Conservation (phyloP, 2,797 vertebrate species). For the Mareca penelope region DNA sequence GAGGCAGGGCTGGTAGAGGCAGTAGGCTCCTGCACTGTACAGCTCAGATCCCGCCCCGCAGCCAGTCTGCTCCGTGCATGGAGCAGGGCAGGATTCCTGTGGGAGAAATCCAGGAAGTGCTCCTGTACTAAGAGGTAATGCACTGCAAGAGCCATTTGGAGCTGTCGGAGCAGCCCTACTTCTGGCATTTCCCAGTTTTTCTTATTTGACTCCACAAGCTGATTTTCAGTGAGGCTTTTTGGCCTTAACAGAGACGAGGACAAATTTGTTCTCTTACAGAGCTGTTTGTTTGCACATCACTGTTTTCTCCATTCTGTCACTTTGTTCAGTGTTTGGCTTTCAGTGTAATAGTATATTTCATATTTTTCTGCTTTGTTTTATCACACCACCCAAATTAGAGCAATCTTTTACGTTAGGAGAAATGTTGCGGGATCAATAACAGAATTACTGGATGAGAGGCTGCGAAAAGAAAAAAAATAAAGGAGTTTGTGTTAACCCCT, state of each 20-base stretch:
- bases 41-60: not conserved
- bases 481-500: not conserved
- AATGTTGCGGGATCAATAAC: not conserved
- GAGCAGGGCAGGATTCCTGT: not conserved
- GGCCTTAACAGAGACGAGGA: not conserved
- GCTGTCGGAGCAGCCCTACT: not conserved
- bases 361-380: slow-evolving; percentile 23
- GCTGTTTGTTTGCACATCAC: slow-evolving; percentile 2
- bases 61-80: not conserved
- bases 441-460: not conserved
- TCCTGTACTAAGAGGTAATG: not conserved
- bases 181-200: slow-evolving; percentile 9
- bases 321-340: slow-evolving; percentile 19
- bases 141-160: not conserved
- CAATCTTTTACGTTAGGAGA: not conserved
- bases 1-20: not conserved
- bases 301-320: not conserved
- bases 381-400: not conserved
- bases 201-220: not conserved
- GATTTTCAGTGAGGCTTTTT: slow-evolving; percentile 1
- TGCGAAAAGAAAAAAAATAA: not conserved
- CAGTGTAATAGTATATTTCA: not conserved
- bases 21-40: not conserved
- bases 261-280: not conserved
- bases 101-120: not conserved